Percentiles rank a stretch among this genome's conserved stretches.
Conservation (phyloP, 2,888 invertebrate species). For the Aspidiotus rigidus region DNA sequence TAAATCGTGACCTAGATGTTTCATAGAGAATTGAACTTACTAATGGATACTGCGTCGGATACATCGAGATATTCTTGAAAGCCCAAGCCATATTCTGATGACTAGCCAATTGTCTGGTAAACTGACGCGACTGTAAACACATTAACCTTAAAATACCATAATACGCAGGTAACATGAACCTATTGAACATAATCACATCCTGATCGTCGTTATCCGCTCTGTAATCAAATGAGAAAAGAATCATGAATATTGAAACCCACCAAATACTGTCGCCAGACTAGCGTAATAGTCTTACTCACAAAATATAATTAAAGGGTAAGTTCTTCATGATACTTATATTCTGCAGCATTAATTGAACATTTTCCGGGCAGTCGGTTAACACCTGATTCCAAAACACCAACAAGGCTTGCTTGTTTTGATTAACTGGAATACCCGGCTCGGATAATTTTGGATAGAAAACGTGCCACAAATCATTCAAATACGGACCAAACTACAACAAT, state of each 20-base stretch:
- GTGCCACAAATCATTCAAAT: slow-evolving; percentile 67
- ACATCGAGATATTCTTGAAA: slow-evolving; percentile 92
- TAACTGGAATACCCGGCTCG: slow-evolving; percentile 87
- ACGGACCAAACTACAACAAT: slow-evolving; percentile 66
- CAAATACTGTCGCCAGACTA: neutral
- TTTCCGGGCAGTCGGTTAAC: slow-evolving; percentile 85
- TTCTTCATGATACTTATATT: slow-evolving; percentile 84
- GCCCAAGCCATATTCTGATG: slow-evolving; percentile 97
- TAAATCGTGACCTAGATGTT: neutral
- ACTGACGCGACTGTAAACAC: slow-evolving; percentile 76
- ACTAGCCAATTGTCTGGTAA: slow-evolving; percentile 75
- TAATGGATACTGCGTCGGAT: slow-evolving; percentile 82
- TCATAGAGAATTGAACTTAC: slow-evolving; percentile 44
- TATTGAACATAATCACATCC: slow-evolving; percentile 87
- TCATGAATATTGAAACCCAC: neutral
- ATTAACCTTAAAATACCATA: slow-evolving; percentile 81
- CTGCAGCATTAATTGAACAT: slow-evolving; percentile 75
- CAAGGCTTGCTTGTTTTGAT: slow-evolving; percentile 89
- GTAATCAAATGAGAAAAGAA: slow-evolving; percentile 26
- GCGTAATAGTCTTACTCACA: slow-evolving; percentile 56
- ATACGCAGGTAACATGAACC: slow-evolving; percentile 86
- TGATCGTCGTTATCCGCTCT: slow-evolving; percentile 95
- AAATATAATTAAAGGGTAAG: slow-evolving; percentile 91
- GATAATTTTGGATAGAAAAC: slow-evolving; percentile 88
- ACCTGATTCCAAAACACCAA: slow-evolving; percentile 90